A percentile compares a stretch with the other conserved stretches of the same genome.
Conservation (phyloP, 2,888 invertebrate genomes). For the Tipula lateralis region DNA sequence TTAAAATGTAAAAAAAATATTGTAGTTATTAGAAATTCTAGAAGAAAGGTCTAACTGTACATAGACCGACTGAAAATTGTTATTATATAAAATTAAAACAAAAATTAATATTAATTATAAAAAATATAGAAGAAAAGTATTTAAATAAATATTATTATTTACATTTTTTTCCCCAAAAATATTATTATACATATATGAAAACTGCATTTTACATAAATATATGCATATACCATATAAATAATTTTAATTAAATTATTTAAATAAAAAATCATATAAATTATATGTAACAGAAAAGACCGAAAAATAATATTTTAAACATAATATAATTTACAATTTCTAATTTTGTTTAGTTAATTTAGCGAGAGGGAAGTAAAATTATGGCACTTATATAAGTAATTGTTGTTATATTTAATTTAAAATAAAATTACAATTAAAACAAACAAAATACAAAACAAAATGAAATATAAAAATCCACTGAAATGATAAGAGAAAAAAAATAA, state of each 20-base stretch:
- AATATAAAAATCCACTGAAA: slow-evolving; percentile 27
- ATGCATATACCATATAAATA: not conserved
- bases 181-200: not conserved
- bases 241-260: not conserved
- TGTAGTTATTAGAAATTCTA: slow-evolving; percentile 30
- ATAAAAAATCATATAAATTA: not conserved
- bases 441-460: slow-evolving; percentile 12
- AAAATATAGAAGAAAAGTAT: slow-evolving; percentile 24
- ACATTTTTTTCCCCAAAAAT: slow-evolving; percentile 13
- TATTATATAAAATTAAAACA: slow-evolving; percentile 34
- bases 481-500: slow-evolving; percentile 27
- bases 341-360: slow-evolving; percentile 3
- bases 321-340: not conserved
- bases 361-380: slow-evolving; percentile 30
- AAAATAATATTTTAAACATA: too few relatives aligned
- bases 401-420: slow-evolving; percentile 29
- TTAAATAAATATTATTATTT: slow-evolving; percentile 27
- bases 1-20: slow-evolving; percentile 26
- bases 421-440: not conserved
- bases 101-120: slow-evolving; percentile 31
- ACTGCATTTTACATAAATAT: slow-evolving; percentile 25
- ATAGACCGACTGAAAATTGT: slow-evolving; percentile 36
- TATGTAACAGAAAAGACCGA: too few relatives aligned
- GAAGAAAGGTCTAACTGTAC: slow-evolving; percentile 32
- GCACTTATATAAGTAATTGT: slow-evolving; percentile 30